Evolutionary conservation across 2,797 vertebrate genomes (phyloP), one percentile per base, ranked within the genome.

Genomic region (Poeciliopsis gracilis): DNA sequence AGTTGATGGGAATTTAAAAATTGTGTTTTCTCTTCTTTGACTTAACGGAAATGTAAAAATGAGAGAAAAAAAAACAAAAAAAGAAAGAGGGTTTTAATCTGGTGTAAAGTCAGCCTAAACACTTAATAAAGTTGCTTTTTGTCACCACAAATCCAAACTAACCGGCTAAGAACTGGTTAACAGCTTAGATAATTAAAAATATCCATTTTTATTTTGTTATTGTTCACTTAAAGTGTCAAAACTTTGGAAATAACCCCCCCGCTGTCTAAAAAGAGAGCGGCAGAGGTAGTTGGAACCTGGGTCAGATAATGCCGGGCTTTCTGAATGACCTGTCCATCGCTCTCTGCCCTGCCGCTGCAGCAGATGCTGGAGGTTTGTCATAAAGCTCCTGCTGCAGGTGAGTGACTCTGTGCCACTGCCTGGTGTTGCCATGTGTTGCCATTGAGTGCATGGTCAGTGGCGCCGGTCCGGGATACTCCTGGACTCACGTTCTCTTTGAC

Each of bases 331-430:
- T 95, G 92, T 95, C 85, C 90, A 90, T 93, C 91, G 93, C 92
- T 95, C 93, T 96, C 91, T 95, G 91, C 94, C 94, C 94, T 92
- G 94, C 93, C 95, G 95, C 95, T 94, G 96, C 95, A 95, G 96
- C 96, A 96, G 95, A 96, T 95, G 95, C 89, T 95, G 95, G 95
- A 96, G 90, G 93, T 96, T 91, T 95, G 94, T 96, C 95, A 84
- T 95, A 94, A 93, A 94, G 93, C 93, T 89, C 89, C 93, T 41
- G 92, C 88, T 82, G 77, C 93, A 95, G 96, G 96, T 96, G 94
- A 96, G 96, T 96, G 93, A 36, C 88, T 87, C 25, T 41, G 88
- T 87, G 82, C 84, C 78, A 85, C 85, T 83, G 90, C 88, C 92
- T 89, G 88, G 88, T 93, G 93, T 94, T 90, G 89, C 87, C 38